Percentiles rank a stretch among this genome's conserved stretches.
phyloP scores from a whole-genome alignment of 2,797 vertebrate species.

The Epinephelus awoara region DNA sequence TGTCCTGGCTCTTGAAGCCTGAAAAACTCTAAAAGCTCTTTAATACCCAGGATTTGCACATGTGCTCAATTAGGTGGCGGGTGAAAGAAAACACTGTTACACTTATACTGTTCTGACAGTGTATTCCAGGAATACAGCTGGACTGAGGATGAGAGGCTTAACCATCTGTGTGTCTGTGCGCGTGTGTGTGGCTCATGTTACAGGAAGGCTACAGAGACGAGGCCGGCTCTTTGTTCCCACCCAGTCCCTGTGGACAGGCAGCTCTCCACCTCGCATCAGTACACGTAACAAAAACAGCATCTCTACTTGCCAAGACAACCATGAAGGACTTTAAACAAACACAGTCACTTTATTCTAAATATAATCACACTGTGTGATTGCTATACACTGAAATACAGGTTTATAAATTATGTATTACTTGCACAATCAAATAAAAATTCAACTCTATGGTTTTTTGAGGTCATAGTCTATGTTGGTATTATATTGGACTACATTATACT shows the following conservation, averaged over 20 bases:
- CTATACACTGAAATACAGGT: background rate
- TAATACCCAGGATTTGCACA: background rate
- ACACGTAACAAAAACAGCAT: constrained; percentile 42
- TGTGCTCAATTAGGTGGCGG: constrained; percentile 20
- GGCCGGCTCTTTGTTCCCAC: constrained; percentile 62
- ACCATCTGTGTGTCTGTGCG: constrained; percentile 6
- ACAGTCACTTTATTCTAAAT: background rate
- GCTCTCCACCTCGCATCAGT: constrained; percentile 39
- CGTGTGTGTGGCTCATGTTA: constrained; percentile 71
- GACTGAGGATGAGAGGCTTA: constrained; percentile 42
- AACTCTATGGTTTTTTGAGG: background rate
- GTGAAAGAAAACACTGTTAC: constrained; percentile 27
- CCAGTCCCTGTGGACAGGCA: constrained; percentile 53
- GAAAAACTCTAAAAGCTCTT: background rate
- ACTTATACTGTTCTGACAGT: constrained; percentile 30
- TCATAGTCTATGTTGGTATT: background rate
- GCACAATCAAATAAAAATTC: background rate
- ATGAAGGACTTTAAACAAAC: constrained; percentile 3
- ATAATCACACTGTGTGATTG: no score
- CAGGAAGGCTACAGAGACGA: constrained; percentile 64
- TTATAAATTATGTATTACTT: background rate
- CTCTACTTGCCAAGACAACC: constrained; percentile 17
- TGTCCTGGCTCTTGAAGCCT: background rate
- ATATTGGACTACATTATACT: background rate
- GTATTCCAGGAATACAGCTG: constrained; percentile 61